Evolutionary conservation across 1,140 invertebrate genomes (phyloP), one percentile per base, ranked within the genome.

Genomic region (Cotesia glomerata): DNA sequence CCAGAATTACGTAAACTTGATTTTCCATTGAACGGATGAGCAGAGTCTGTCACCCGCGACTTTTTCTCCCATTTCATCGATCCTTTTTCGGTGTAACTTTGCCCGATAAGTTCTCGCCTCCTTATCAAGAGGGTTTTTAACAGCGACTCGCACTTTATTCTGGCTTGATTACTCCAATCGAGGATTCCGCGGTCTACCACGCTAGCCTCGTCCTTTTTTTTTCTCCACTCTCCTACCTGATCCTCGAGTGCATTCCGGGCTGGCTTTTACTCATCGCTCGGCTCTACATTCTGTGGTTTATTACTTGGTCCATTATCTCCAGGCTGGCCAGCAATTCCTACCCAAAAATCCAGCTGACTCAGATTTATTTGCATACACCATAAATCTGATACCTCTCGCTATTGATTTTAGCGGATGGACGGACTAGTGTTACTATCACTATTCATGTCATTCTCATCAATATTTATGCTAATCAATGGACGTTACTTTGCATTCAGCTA

Each of bases 141-240:
- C 26, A 49, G 14, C 11, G 34, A 49, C 61, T 54, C 9, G n/a
- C 26, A 35, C 45, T 67, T 54, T 49, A 67, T 67, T 49, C 65
- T 18, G 34, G 65, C 65, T 67, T 54, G 49, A 67, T 67, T 67
- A 52, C 65, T 52, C 34, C 18, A 67, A 52, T 67, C 49, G 65
- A 54, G 49, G 26, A 52, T 54, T 67, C 49, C 51, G 49, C 26
- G 49, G 49, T 54, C 65, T 54, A 52, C 45, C 49, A 35, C 39
- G n/a, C 11, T 8, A 45, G 18, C 49, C 49, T 35, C 14, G 45
- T 69, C 8, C 52, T 68, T 54, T 54, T 63, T 58, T 61, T 56
- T 52, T 68, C 35, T 39, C 45, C 58, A 39, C 34, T 69, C 34
- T 69, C 18, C 11, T 2, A 11, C 7, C 39, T 45, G 7, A 45